Base-by-base conservation (phyloP, 2,113 vertebrate species). In the Apaloderma vittatum region DNA sequence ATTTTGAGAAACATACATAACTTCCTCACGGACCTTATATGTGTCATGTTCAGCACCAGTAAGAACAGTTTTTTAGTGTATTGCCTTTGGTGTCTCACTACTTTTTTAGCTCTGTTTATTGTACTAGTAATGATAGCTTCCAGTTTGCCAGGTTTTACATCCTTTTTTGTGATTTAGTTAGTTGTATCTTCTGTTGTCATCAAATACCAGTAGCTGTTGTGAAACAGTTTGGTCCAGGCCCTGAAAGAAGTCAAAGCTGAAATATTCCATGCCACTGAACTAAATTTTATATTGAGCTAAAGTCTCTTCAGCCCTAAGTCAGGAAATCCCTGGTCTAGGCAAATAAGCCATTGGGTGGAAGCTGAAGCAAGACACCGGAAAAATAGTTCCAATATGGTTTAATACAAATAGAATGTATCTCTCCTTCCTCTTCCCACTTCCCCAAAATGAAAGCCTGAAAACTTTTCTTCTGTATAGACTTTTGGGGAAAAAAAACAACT, bases 401-500 rank as follows among this genome's bases (percentile, higher is more conserved):
- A 92, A 63, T 19, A 59, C 2, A 51, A 75, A 59, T 15, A 37
- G 12, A 81, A 65, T 59, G 51, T 75, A 78, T 2, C 3, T 55
- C 8, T 87, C 23, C 16, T 46, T 29, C 16, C 15, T 58, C 48
- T 82, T 11, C 5, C 8, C 9, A 36, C 3, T 55, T 76, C 40
- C 23, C 3, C 9, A 18, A 58, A 83, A 80, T 13, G 21, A 71
- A 78, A 91, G 4, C 2, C 8, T 4, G 3, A 37, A 46, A 7
- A 2, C 4, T 18, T 16, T 51, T 61, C 19, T 68, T 3, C 54
- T 71, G 15, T 7, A 19, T 11, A 43, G 30, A 21, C 2, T 24
- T 65, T 34, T 22, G 3, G 3, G 6, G 2, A 1, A 15, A 46
- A 46, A 61, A 36, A 23, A 3, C 2, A 27, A 15, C 8, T 62